Evolutionary conservation across 2,888 invertebrate species (phyloP).

Genomic region (Dynastes maya): DNA sequence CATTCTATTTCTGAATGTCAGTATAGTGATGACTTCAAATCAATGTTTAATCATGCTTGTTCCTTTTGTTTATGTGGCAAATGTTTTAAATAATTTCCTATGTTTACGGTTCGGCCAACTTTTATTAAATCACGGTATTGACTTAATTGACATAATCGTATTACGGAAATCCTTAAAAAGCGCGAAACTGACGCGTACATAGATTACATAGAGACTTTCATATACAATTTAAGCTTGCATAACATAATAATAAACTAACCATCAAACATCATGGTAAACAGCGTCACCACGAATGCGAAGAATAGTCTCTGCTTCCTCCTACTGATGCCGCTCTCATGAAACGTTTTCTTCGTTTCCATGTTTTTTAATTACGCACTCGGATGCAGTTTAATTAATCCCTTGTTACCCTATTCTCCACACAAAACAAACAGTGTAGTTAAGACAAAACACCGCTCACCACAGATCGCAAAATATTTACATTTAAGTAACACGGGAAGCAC

Average conservation of each 20-base stretch:
- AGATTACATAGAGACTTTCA: neutral
- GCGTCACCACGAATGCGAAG: slow-evolving; percentile 22
- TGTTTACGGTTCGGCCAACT: no score
- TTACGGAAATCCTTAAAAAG: neutral
- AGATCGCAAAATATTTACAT: slow-evolving; percentile 2
- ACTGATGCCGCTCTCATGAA: slow-evolving; percentile 6
- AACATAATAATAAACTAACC: slow-evolving; percentile 32
- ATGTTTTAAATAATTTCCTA: no score
- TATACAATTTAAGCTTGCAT: neutral
- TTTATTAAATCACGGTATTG: no score
- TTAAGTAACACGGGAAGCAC: neutral
- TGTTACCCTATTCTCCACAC: slow-evolving; percentile 1
- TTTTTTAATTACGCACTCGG: slow-evolving; percentile 29
- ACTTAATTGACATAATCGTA: no score
- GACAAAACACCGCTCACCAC: slow-evolving; percentile 34
- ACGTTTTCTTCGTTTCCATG: slow-evolving; percentile 15
- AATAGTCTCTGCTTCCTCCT: slow-evolving; percentile 34
- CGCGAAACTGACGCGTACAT: neutral
- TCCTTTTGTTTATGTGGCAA: no score
- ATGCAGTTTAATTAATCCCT: slow-evolving; percentile 11
- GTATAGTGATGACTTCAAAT: no score
- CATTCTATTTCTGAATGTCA: no score
- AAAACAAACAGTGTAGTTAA: slow-evolving; percentile 11
- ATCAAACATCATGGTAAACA: slow-evolving; percentile 26
- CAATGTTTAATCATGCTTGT: no score